These are phyloP conservation scores for Vulpes vulpes DNA, from an alignment of 2,113 vertebrate genomes.

Conservation along the genomic window DNA sequence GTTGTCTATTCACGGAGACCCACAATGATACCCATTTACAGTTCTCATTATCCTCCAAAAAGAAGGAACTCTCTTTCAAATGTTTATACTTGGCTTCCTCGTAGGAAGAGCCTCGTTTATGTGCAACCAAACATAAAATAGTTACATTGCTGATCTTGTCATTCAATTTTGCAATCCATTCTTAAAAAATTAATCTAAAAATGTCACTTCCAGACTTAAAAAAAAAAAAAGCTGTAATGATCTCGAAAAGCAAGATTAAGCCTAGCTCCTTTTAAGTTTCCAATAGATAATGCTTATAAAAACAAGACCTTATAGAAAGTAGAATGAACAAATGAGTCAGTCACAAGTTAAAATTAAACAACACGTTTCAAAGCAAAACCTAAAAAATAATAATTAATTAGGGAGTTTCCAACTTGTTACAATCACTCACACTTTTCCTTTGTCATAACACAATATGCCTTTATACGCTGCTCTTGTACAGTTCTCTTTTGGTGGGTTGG, in stretches of 20 bases:
- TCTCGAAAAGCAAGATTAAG: slow-evolving; percentile 35
- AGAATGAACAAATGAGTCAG: slow-evolving; percentile 36
- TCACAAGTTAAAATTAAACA: slow-evolving; percentile 60
- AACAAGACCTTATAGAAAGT: slow-evolving; percentile 26
- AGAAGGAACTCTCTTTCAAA: slow-evolving; percentile 81
- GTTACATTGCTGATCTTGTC: neutral
- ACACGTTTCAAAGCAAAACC: slow-evolving; percentile 49
- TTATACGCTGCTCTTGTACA: neutral
- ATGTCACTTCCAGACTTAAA: slow-evolving; percentile 27
- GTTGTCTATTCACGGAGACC: slow-evolving; percentile 80
- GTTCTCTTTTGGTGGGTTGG: neutral
- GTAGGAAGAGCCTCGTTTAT: slow-evolving; percentile 67
- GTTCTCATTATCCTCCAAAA: slow-evolving; percentile 79
- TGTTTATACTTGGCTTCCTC: slow-evolving; percentile 81
- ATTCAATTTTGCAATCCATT: slow-evolving; percentile 58
- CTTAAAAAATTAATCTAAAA: slow-evolving; percentile 49
- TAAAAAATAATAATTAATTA: slow-evolving; percentile 60
- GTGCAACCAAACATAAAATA: slow-evolving; percentile 38
- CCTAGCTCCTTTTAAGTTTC: neutral
- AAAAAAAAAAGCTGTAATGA: neutral
- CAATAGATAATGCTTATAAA: neutral
- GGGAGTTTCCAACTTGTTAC: slow-evolving; percentile 54
- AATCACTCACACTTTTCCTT: neutral
- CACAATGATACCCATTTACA: slow-evolving; percentile 81
- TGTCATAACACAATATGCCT: neutral